Conservation (phyloP, 2,888 invertebrate species). For the Dermolepida albohirtum region DNA sequence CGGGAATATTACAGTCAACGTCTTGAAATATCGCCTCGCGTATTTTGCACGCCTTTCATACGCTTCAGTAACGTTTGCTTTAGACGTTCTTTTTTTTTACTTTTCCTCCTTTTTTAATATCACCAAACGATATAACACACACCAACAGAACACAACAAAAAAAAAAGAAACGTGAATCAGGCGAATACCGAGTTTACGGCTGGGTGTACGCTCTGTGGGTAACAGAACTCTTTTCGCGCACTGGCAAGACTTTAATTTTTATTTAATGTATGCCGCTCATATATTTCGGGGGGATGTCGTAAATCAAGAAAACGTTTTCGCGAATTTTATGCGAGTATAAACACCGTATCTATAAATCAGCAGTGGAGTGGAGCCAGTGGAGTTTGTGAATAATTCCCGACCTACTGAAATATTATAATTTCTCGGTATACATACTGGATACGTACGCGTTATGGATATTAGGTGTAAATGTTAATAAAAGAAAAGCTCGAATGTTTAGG, state of each 20-base stretch:
- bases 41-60: slow-evolving; percentile 13
- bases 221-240: not conserved
- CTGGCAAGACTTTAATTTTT: slow-evolving; percentile 19
- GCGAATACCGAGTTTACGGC: not conserved
- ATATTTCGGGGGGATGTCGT: slow-evolving; percentile 13
- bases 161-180: not conserved
- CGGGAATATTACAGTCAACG: too few relatives aligned
- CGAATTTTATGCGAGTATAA: slow-evolving; percentile 26
- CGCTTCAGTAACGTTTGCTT: slow-evolving; percentile 21
- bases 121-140: not conserved
- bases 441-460: too few relatives aligned
- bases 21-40: slow-evolving; percentile 13
- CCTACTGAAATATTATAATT: slow-evolving; percentile 21
- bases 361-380: slow-evolving; percentile 11
- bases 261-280: slow-evolving; percentile 17
- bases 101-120: slow-evolving; percentile 8
- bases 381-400: slow-evolving; percentile 17
- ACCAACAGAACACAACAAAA: slow-evolving; percentile 1
- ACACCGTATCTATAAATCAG: slow-evolving; percentile 28
- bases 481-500: too few relatives aligned
- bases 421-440: not conserved
- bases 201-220: too few relatives aligned
- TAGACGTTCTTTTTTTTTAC: not conserved
- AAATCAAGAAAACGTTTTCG: slow-evolving; percentile 28
- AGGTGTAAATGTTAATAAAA: too few relatives aligned